Conservation (phyloP, 2,888 invertebrate species). For the Odontomyia ornata region DNA sequence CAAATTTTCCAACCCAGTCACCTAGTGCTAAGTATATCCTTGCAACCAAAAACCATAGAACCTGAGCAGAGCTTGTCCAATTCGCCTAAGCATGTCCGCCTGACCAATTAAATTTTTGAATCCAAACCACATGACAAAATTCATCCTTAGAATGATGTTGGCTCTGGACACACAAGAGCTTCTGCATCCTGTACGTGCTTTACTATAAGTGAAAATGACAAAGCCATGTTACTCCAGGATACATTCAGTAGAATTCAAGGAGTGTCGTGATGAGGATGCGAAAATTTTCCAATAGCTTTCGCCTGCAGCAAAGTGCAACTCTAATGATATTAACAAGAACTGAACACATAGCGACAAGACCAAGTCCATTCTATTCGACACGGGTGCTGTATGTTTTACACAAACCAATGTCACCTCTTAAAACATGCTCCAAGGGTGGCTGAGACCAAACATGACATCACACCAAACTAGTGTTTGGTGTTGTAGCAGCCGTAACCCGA, state of each 20-base stretch:
- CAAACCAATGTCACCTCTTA: constrained; percentile 51
- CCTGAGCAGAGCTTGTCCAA: not conserved
- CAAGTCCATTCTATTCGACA: constrained; percentile 44
- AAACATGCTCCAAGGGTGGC: constrained; percentile 47
- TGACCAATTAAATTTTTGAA: constrained; percentile 15
- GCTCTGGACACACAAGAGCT: not conserved
- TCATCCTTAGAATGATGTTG: constrained; percentile 7
- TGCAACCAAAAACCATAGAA: not conserved
- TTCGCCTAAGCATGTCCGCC: not conserved
- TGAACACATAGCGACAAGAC: not conserved
- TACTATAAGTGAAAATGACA: not conserved
- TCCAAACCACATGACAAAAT: constrained; percentile 23
- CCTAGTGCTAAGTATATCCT: not conserved
- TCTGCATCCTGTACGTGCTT: not conserved
- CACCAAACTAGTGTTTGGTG: constrained; percentile 15
- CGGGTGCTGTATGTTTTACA: constrained; percentile 51
- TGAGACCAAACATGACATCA: constrained; percentile 41
- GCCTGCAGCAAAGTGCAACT: not conserved
- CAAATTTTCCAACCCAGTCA: constrained; percentile 8
- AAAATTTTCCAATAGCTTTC: not conserved
- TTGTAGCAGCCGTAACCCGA: not conserved
- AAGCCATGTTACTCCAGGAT: not conserved
- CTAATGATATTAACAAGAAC: not conserved
- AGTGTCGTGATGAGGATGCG: not conserved
- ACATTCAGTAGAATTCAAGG: not conserved